Evolutionary conservation across 64 coral and sea anemone species (phyloP), one percentile per base, ranked within the genome.

Genomic region (Actinia tenebrosa): DNA sequence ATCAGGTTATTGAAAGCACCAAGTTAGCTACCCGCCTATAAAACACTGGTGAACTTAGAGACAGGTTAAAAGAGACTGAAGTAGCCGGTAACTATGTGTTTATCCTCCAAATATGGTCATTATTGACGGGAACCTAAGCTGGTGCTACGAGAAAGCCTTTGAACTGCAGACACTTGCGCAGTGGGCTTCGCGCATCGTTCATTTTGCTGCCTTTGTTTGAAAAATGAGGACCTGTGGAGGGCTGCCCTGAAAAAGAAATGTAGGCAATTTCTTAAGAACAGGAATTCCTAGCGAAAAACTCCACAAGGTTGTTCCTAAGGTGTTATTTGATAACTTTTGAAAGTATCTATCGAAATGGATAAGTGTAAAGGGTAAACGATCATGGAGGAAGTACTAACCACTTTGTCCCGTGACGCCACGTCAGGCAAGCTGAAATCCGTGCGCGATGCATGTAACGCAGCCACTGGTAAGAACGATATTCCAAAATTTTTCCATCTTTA

Each of bases 311-410:
- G 26, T 75, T 30, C 18, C 44, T 81, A 81, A 81, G 44, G 79
- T 81, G 45, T 10, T 10, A n/a, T 81, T 10, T 81, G 79, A 81
- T n/a, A 81, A 81, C 7, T 81, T 15, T 53, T 81, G 79, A 81
- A 53, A 81, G 79, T 50, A 18, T 81, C 22, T 50, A 11, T 22
- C 18, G 79, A 52, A n/a, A 81, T 81, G 79, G 79, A 23, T 23
- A 81, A 81, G 79, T 50, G 17, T 2, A 91, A 79, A 82, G 89
- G 83, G 75, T 91, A 86, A 77, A 79, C 64, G 82, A 87, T 54
- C 37, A 97, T 97, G 94, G 94, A 97, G 81, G 94, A 97, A 79
- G 86, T 97, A 17, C 86, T 97, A 46, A 88, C 64, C 55, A 83
- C 75, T 11, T 69, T 97, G 17, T 85, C 85, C 26, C 88, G 89